Evolutionary conservation across 2,888 invertebrate genomes (phyloP), one percentile per base, ranked within the genome.

Genomic region (Oxytorus armatus): DNA sequence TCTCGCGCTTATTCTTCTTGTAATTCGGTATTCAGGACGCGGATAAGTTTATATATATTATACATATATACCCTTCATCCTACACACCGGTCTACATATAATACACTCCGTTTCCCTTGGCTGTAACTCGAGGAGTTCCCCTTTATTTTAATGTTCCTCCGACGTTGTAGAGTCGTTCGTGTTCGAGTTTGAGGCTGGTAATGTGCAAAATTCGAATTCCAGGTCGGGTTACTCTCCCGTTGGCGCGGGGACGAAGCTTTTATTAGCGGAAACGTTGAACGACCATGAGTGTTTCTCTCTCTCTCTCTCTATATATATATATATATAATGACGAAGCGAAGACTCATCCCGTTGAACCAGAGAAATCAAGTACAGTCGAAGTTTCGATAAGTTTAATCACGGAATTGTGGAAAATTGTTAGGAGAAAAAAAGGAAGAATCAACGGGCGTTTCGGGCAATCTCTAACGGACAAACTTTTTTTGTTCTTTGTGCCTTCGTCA

Each of bases 171-270:
- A 53, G 59, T 42, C 68, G 68, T 68, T 68, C 39, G 68, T 21
- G 68, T 68, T 68, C 44, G 29, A 55, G 75, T 76, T 76, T 49
- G 51, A 76, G 57, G 61, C 59, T 51, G 59, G 74, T 65, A 65
- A 74, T 65, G 65, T 65, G 74, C 55, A 76, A 76, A 68, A 76
- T 76, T 76, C 75, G 75, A 61, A 68, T 76, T 53, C 33, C 68
- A 59, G 75, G 61, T 76, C 75, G 75, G 59, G 51, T 76, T 76
- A 76, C 75, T 59, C 39, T 42, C 33, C 18, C 18, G 33, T 21
- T 36, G 36, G 36, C 36, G 36, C 36, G 36, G 42, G 51, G 39
- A 74, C 57, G 68, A 68, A 68, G 75, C 68, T 68, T 76, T 76
- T 76, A 68, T 57, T 61, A 76, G 75, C 59, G 59, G 59, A 76